These are phyloP conservation scores for Stegostoma tigrinum DNA, from an alignment of 2,113 vertebrate genomes.

Conservation along the genomic window DNA sequence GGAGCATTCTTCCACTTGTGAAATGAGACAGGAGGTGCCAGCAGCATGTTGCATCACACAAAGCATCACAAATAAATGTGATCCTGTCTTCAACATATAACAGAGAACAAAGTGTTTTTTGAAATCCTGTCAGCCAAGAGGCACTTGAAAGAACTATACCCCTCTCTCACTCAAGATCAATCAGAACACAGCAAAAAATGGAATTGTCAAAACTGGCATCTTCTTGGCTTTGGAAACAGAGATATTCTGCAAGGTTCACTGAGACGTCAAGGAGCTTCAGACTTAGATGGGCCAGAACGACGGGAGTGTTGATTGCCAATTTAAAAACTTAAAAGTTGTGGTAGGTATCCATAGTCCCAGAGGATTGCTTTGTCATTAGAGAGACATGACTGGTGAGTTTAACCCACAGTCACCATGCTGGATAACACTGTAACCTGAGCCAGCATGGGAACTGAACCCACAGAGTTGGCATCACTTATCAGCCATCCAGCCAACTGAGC, in stretches of 20 bases:
- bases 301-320: not conserved
- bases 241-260: not conserved
- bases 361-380: not conserved
- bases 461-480: no score
- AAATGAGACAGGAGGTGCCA: not conserved
- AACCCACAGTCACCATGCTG: no score
- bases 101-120: not conserved
- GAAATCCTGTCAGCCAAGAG: not conserved
- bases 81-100: not conserved
- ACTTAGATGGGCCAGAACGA: no score
- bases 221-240: not conserved
- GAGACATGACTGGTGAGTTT: no score
- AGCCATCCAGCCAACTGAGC: no score
- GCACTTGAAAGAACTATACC: not conserved
- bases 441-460: no score
- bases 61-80: not conserved
- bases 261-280: not conserved
- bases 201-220: not conserved
- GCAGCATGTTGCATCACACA: not conserved
- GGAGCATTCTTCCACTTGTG: not conserved
- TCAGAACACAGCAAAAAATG: not conserved
- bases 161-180: not conserved
- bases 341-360: no score
- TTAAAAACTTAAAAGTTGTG: not conserved
- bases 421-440: no score